These are phyloP conservation scores for Cistogaster globosa DNA, from an alignment of 2,888 invertebrate genomes.

Conservation along the genomic window DNA sequence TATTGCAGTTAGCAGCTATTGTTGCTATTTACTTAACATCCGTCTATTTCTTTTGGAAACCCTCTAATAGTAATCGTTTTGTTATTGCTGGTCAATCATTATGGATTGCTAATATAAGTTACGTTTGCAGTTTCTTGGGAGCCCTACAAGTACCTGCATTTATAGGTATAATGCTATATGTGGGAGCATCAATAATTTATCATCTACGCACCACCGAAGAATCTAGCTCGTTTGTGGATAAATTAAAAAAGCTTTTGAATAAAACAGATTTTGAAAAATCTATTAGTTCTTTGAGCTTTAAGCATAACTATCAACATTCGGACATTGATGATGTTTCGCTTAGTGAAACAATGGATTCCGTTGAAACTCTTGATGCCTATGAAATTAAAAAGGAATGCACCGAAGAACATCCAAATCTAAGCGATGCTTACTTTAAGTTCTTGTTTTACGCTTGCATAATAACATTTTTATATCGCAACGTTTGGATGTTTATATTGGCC, in stretches of 20 bases:
- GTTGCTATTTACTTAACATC: constrained; percentile 88
- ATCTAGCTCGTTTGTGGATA: constrained; percentile 76
- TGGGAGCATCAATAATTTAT: constrained; percentile 77
- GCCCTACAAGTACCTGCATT: constrained; percentile 90
- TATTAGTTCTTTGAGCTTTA: constrained; percentile 80
- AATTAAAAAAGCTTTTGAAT: constrained; percentile 78
- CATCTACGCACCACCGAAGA: constrained; percentile 81
- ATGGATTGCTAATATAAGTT: constrained; percentile 91
- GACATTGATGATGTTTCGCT: constrained; percentile 80
- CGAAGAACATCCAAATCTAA: constrained; percentile 83
- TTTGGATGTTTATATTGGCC: constrained; percentile 91
- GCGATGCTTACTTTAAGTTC: constrained; percentile 89
- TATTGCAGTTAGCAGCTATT: constrained; percentile 86
- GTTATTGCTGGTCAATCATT: constrained; percentile 88
- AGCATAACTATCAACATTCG: constrained; percentile 73
- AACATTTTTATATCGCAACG: constrained; percentile 93
- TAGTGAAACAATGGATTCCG: constrained; percentile 78
- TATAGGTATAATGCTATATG: constrained; percentile 86
- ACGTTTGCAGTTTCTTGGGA: constrained; percentile 89
- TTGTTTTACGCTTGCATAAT: constrained; percentile 92
- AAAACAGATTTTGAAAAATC: constrained; percentile 79
- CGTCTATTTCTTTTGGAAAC: constrained; percentile 90
- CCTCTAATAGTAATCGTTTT: constrained; percentile 87
- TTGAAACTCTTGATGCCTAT: constrained; percentile 75
- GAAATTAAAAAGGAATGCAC: constrained; percentile 62